Conservation (phyloP, 2,888 invertebrate species). For the Pseudococcus viburni region DNA sequence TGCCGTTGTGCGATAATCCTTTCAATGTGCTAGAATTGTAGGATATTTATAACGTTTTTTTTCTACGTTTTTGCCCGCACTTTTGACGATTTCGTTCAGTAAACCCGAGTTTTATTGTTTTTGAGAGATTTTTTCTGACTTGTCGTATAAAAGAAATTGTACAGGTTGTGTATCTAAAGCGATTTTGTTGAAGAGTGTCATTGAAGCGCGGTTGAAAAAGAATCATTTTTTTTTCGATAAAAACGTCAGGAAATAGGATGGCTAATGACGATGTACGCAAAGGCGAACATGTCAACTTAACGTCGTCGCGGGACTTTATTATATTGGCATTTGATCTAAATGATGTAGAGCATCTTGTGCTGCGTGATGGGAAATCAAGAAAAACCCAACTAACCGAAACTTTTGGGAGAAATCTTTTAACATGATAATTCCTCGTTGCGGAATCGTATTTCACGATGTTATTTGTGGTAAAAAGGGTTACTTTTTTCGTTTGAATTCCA, state of each 20-base stretch:
- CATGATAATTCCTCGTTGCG: not conserved
- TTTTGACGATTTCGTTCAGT: not conserved
- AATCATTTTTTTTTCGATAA: not conserved
- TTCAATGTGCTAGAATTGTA: not conserved
- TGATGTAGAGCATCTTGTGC: not conserved
- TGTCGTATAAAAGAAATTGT: too few relatives aligned
- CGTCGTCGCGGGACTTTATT: not conserved
- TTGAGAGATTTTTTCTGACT: not conserved
- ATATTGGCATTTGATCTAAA: conserved; percentile 1
- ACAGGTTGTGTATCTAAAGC: not conserved
- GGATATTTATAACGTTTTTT: not conserved
- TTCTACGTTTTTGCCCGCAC: not conserved
- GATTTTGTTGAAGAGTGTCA: not conserved
- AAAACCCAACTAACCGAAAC: not conserved
- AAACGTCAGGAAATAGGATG: not conserved
- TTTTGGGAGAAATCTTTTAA: not conserved
- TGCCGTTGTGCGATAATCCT: not conserved
- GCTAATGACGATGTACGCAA: conserved; percentile 1
- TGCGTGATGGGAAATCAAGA: not conserved
- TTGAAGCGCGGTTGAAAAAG: not conserved
- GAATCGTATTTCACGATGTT: not conserved
- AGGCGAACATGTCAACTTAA: not conserved
- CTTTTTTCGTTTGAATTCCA: conserved; percentile 5
- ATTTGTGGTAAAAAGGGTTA: not conserved
- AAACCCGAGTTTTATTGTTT: not conserved